These are phyloP conservation scores for Chrysotoxum bicinctum DNA, from an alignment of 2,888 invertebrate species.

Conservation along the genomic window DNA sequence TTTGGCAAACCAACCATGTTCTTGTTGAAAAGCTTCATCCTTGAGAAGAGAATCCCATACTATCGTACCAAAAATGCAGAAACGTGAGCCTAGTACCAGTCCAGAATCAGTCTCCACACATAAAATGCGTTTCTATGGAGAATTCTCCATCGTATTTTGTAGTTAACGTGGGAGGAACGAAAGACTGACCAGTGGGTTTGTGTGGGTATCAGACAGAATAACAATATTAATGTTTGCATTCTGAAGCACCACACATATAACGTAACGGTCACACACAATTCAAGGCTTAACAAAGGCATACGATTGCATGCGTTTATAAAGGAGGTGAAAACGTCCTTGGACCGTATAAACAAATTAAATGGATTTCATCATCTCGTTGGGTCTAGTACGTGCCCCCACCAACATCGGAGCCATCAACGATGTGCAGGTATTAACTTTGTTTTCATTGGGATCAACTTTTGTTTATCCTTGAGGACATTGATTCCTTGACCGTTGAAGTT, in stretches of 20 bases:
- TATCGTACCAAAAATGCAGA: neutral
- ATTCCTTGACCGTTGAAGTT: constrained; percentile 55
- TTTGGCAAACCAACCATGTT: constrained; percentile 43
- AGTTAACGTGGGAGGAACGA: neutral
- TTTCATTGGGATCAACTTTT: constrained; percentile 69
- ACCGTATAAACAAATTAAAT: constrained; percentile 71
- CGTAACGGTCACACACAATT: constrained; percentile 69
- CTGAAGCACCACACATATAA: constrained; percentile 44
- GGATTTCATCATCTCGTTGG: constrained; percentile 58
- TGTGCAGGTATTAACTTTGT: constrained; percentile 58
- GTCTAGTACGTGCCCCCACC: neutral
- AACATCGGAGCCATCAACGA: too few species aligned
- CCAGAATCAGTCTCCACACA: neutral
- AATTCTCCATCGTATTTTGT: constrained; percentile 18
- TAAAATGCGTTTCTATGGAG: constrained; percentile 28
- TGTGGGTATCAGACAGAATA: constrained; percentile 62
- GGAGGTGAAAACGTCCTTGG: constrained; percentile 68
- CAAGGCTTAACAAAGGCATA: constrained; percentile 63
- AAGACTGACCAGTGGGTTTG: neutral
- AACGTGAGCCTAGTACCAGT: neutral
- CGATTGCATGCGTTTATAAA: constrained; percentile 54
- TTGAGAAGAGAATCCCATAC: constrained; percentile 47
- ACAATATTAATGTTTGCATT: constrained; percentile 71
- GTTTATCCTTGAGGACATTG: constrained; percentile 54
- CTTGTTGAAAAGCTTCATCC: constrained; percentile 50